These are phyloP conservation scores for Ophioninae sp. DNA, from an alignment of 2,888 invertebrate species.

Conservation along the genomic window DNA sequence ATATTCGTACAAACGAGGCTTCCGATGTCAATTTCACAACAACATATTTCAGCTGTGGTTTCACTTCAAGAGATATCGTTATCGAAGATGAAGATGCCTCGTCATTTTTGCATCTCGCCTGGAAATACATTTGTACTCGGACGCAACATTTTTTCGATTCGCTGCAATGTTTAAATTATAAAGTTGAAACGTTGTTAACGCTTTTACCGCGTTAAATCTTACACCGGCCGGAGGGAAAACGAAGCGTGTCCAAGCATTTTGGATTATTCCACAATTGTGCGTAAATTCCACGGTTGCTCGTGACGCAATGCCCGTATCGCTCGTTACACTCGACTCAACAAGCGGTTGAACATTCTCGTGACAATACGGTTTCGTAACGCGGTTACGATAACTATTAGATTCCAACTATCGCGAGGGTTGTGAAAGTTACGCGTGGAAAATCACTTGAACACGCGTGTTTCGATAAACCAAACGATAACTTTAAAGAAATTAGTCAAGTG, in stretches of 20 bases:
- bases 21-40: constrained; percentile 99
- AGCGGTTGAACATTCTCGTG: no score
- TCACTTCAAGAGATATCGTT: constrained; percentile 99
- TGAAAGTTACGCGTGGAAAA: no score
- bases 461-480: no score
- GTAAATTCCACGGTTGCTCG: constrained; percentile 20
- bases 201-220: background rate
- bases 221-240: background rate
- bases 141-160: constrained; percentile 12
- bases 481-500: no score
- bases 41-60: constrained; percentile 99
- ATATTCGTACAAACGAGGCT: constrained; percentile 98
- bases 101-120: constrained; percentile 53
- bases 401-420: no score
- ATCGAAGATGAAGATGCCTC: constrained; percentile 86
- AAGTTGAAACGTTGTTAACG: constrained; percentile 9
- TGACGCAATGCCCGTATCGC: constrained; percentile 49
- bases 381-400: no score
- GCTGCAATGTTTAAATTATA: background rate
- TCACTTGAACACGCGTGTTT: no score
- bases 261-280: constrained; percentile 19
- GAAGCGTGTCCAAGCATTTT: background rate
- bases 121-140: constrained; percentile 30
- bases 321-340: background rate
- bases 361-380: no score